Evolutionary conservation across 2,888 invertebrate genomes (phyloP).

Genomic region (Pterostichus niger): DNA sequence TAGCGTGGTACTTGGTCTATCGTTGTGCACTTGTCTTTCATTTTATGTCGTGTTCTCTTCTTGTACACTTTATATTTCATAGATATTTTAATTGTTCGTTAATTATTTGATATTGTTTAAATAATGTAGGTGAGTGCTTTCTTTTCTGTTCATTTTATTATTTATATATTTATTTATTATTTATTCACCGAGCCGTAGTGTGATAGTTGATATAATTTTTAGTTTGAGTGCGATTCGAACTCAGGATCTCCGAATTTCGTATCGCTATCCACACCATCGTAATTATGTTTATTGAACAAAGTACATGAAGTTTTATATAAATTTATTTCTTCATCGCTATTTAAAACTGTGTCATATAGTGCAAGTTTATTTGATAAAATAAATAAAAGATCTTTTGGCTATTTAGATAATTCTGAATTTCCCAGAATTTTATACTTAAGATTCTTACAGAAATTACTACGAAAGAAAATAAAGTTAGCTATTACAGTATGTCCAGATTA

Average conservation of each 20-base stretch:
- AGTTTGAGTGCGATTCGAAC: too few species aligned
- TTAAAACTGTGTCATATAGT: conserved; percentile 6
- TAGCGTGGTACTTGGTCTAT: conserved; percentile 32
- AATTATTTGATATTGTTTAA: neutral
- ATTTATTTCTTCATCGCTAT: neutral
- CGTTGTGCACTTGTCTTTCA: conserved; percentile 12
- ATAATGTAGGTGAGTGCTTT: conserved; percentile 30
- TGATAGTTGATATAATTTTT: too few species aligned
- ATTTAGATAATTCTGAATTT: neutral
- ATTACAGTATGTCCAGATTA: too few species aligned
- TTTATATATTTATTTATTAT: too few species aligned
- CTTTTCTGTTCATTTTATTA: neutral
- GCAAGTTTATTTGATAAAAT: conserved; percentile 3
- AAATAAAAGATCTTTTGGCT: neutral
- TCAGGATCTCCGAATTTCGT: too few species aligned
- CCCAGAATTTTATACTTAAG: neutral
- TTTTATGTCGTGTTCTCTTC: conserved; percentile 1
- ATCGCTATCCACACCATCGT: too few species aligned
- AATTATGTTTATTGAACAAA: neutral
- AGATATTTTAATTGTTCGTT: conserved; percentile 39
- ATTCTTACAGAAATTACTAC: neutral
- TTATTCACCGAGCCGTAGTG: too few species aligned
- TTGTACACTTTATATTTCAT: neutral
- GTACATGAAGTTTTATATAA: neutral
- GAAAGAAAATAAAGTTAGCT: neutral